Base-by-base conservation (phyloP, 2,888 invertebrate genomes). In the Hipparchia sbordonii region DNA sequence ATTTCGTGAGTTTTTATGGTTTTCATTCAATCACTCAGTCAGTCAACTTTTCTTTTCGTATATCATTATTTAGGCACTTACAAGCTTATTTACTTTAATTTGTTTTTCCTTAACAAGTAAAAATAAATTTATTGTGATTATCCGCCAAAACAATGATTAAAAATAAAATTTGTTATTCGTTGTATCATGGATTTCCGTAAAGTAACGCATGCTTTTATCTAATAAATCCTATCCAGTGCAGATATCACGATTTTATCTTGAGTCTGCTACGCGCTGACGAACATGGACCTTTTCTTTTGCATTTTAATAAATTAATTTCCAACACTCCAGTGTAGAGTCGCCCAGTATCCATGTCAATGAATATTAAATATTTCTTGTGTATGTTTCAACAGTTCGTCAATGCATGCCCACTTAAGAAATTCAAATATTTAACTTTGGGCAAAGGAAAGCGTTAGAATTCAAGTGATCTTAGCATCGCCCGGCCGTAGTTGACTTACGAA, bases 371-470 rank as follows among this genome's bases (percentile, higher is more conserved):
- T 86, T 87, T 85, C 87, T 87, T 85, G 85, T 85, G 82, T 89
- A 86, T 83, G 87, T 85, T 87, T 88, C 88, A 84, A 87, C 88
- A 88, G 88, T 86, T 89, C 89, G 89, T 89, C 90, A 90, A 89
- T 91, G 91, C 88, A 89, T 87, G 90, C 89, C 89, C 93, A 92
- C 93, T 93, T 93, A 93, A 91, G 87, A 88, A 89, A 92, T 92
- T 89, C 88, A 93, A 93, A 93, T 93, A 93, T 93, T 93, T 91
- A 87, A 86, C 90, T 83, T 89, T 90, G 91, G 90, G 87, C 91
- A 89, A 91, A 93, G 90, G 89, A 93, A 93, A 93, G 93, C 93
- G 93, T 93, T 93, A 93, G 92, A 92, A 93, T 92, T 93, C 92
- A 93, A 93, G 93, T 93, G 93, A 93, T 93, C 92, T 90, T 84